Evolutionary conservation across 2,113 vertebrate genomes (phyloP).

Genomic region (Stegastes partitus): DNA sequence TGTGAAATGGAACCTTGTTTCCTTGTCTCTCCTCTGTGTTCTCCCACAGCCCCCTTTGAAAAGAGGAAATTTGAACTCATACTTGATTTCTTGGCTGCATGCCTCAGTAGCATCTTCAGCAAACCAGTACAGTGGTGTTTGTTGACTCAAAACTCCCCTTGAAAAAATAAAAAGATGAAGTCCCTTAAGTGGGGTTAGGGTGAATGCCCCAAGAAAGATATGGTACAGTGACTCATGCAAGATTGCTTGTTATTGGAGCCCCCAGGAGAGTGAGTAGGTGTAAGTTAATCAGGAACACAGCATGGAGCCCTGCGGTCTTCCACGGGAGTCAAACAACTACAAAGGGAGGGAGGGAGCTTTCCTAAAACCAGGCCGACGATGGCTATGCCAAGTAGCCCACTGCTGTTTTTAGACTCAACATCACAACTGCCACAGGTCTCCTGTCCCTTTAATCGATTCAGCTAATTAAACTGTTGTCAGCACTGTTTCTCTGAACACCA

Average conservation of each 20-base stretch:
- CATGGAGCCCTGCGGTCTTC: conserved; percentile 74
- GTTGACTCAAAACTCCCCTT: conserved; percentile 47
- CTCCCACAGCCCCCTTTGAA: conserved; percentile 20
- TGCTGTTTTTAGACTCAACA: conserved; percentile 80
- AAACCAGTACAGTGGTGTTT: conserved; percentile 50
- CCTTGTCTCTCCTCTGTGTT: conserved; percentile 6
- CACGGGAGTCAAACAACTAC: conserved; percentile 73
- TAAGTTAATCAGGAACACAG: conserved; percentile 85
- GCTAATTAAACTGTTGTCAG: conserved; percentile 78
- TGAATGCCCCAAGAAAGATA: conserved; percentile 65
- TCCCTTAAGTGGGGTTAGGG: conserved; percentile 40
- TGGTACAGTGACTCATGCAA: conserved; percentile 74
- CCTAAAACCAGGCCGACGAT: conserved; percentile 50
- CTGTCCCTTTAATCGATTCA: conserved; percentile 80
- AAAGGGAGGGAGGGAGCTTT: conserved; percentile 69
- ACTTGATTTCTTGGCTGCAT: conserved; percentile 57
- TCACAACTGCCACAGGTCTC: conserved; percentile 77
- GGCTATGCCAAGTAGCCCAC: conserved; percentile 63
- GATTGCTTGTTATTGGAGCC: conserved; percentile 70
- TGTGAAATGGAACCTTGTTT: conserved; percentile 67
- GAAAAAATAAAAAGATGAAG: conserved; percentile 9
- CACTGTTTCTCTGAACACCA: conserved; percentile 57
- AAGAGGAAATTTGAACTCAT: conserved; percentile 52
- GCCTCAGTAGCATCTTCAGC: conserved; percentile 65
- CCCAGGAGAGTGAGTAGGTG: conserved; percentile 78